A percentile compares a stretch with the other conserved stretches of the same genome.
Conservation (phyloP, 1,140 invertebrate species). For the Brachionus paranguensis region DNA sequence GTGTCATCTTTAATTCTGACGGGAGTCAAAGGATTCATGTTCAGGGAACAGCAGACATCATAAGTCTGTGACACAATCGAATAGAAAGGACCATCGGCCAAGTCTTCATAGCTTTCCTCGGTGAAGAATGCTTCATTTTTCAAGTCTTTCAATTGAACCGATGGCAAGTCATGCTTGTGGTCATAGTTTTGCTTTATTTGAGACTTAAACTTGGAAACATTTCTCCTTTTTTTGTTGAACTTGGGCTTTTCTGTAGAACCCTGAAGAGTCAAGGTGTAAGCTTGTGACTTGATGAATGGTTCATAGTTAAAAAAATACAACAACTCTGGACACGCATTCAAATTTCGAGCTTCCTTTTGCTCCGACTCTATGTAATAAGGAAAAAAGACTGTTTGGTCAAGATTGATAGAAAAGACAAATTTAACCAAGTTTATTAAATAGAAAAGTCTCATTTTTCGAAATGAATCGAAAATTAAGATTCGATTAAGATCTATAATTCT, state of each 20-base stretch:
- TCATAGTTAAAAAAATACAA: constrained; percentile 34
- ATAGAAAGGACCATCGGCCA: constrained; percentile 4
- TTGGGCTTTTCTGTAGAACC: neutral
- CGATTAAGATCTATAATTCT: neutral
- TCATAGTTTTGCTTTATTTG: constrained; percentile 21
- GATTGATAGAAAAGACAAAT: neutral
- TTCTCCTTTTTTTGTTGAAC: neutral
- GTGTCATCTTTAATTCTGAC: neutral
- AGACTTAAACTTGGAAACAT: constrained; percentile 1
- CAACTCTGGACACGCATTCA: constrained; percentile 10
- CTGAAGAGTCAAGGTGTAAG: neutral
- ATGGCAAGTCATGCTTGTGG: neutral
- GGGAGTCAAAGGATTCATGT: neutral
- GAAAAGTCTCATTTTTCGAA: neutral
- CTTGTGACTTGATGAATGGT: constrained; percentile 10
- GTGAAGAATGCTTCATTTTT: neutral
- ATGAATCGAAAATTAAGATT: neutral
- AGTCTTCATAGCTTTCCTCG: neutral
- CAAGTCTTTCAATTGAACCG: neutral
- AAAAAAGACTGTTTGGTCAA: neutral
- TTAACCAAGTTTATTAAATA: neutral
- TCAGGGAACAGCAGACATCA: constrained; percentile 4
- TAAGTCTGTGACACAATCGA: constrained; percentile 10
- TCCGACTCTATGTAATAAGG: neutral
- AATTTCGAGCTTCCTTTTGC: neutral